Evolutionary conservation across 2,888 invertebrate species (phyloP), one percentile per base, ranked within the genome.

Genomic region (Agrochola macilenta): DNA sequence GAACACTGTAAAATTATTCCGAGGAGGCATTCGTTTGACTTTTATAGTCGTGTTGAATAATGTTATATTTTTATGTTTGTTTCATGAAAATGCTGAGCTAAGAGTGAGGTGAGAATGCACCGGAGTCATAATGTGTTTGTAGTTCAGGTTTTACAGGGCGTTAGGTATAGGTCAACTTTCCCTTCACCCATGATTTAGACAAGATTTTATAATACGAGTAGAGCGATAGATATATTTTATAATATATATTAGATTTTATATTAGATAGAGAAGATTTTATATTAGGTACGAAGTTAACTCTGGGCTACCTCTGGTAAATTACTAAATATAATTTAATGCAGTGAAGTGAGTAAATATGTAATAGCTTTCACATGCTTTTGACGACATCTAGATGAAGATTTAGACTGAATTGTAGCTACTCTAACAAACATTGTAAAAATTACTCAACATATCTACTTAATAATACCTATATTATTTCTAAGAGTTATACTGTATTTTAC

Each of bases 11-110:
- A 93, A 95, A 95, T 95, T 95, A 96, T 96, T 93, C 95, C 92
- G 92, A 95, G 95, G 94, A 95, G 94, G 93, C 93, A 92, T 94
- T 94, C 84, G 81, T 92, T 89, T 93, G 94, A 95, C 94, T 90
- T 95, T 96, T 94, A 91, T 95, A 87, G 89, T 89, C 90, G 90
- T 94, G 94, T 95, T 95, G 95, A 96, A 94, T 95, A 92, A 95
- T 95, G 94, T 93, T 95, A 94, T 95, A 94, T 94, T 95, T 94
- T 95, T 94, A 95, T 93, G 92, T 91, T 57, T 76, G 86, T 85
- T 90, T 90, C 90, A 90, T 91, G 92, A 93, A 92, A 91, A 89
- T 71, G 61, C 63, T 71, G 30, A 58, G 52, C 2, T 75, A n/a
- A 74, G 70, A 68, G 43, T 39, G 5, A 63, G 72, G 81, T 84